A percentile compares a stretch with the other conserved stretches of the same genome.
These are phyloP conservation scores for Sus scrofa DNA, from an alignment of 2,113 vertebrate species.

Conservation along the genomic window DNA sequence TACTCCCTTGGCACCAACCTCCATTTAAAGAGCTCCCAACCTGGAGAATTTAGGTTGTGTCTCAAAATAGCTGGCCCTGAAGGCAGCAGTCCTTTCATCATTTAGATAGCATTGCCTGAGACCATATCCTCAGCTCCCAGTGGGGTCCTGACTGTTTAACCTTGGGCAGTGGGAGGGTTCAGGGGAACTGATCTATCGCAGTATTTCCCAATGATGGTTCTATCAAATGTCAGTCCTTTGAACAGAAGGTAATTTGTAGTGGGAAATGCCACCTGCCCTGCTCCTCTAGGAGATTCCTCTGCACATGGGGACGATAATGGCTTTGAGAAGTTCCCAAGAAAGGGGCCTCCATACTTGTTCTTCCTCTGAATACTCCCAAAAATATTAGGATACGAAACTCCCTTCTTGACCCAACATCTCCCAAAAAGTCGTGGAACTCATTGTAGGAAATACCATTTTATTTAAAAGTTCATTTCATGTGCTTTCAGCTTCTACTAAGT, in stretches of 20 bases:
- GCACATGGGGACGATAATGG: rapidly evolving
- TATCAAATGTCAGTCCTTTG: neutral
- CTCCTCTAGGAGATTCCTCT: neutral
- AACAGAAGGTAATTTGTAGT: neutral
- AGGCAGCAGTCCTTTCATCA: neutral
- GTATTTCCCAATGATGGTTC: neutral
- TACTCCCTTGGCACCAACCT: neutral
- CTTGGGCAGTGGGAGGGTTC: rapidly evolving
- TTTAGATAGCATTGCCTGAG: rapidly evolving
- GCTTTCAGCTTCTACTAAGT: neutral
- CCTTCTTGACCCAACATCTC: neutral
- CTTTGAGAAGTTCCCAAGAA: neutral
- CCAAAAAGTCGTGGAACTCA: neutral
- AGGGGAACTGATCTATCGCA: no score
- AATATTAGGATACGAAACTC: no score
- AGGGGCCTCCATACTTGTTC: neutral
- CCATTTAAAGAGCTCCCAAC: neutral
- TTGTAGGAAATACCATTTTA: neutral
- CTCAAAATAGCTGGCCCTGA: neutral
- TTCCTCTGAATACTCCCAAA: neutral
- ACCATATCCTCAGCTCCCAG: neutral
- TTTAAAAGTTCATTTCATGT: neutral
- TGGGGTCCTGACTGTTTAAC: neutral
- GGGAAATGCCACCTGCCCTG: rapidly evolving
- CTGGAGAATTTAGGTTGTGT: no score